Percentiles rank a stretch among this genome's conserved stretches.
Conservation (phyloP, 2,113 vertebrate genomes). For the Panthera tigris region DNA sequence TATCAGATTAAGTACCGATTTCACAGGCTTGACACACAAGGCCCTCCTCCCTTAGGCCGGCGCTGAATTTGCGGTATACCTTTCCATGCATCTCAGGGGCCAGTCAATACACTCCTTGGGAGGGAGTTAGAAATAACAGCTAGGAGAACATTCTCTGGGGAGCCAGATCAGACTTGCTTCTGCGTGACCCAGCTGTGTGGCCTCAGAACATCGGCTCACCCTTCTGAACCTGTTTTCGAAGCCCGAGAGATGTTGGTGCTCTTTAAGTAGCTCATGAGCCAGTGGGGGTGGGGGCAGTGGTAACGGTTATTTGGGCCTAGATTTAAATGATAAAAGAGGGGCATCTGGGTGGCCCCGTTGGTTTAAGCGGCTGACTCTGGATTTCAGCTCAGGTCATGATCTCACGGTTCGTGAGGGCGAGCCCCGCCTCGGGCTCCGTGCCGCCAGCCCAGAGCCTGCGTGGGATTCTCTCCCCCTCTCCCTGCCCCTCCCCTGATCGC, state of each 20-base stretch:
- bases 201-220: background rate
- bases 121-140: slow-evolving; percentile 42
- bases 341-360: no score
- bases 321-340: slow-evolving; percentile 2
- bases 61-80: background rate
- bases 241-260: background rate
- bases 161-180: background rate
- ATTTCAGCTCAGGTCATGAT: no score
- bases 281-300: background rate
- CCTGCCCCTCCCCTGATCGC: no score
- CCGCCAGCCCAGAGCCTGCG: no score
- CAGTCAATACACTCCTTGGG: background rate
- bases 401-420: no score
- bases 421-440: no score
- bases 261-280: background rate
- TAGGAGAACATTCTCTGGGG: background rate
- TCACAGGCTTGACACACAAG: background rate
- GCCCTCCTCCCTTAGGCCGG: background rate
- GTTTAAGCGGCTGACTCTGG: no score
- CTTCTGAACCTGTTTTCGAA: slow-evolving; percentile 51
- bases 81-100: background rate
- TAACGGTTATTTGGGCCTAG: background rate
- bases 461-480: no score
- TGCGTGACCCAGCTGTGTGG: background rate
- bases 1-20: slow-evolving; percentile 3